These are phyloP conservation scores for Acanthococcus lagerstroemiae DNA, from an alignment of 2,888 invertebrate species.

Conservation along the genomic window DNA sequence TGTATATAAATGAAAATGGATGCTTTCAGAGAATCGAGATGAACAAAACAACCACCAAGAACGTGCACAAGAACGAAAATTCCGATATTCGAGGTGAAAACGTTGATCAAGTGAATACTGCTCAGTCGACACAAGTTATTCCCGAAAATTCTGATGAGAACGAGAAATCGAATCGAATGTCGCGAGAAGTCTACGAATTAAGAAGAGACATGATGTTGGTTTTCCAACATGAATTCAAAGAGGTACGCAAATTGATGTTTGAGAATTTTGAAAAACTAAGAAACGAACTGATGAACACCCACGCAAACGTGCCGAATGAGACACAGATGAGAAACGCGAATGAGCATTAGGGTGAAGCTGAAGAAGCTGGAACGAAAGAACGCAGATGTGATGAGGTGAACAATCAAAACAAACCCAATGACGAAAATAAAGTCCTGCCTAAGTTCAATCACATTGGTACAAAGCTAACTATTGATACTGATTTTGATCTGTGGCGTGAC, in stretches of 20 bases:
- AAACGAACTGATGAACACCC: background rate
- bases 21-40: too few species aligned
- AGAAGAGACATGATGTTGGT: background rate
- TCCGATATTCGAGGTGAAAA: too few species aligned
- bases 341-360: background rate
- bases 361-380: too few species aligned
- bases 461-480: background rate
- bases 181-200: background rate
- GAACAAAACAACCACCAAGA: too few species aligned
- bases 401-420: background rate
- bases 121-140: too few species aligned
- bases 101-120: too few species aligned
- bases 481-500: background rate
- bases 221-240: background rate
- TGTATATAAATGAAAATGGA: too few species aligned
- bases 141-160: too few species aligned
- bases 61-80: too few species aligned
- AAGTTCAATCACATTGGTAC: background rate
- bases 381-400: too few species aligned
- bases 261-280: background rate
- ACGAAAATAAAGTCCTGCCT: background rate
- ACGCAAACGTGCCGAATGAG: background rate
- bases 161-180: background rate
- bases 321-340: background rate
- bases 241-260: background rate